Base-by-base conservation (phyloP, 2,113 vertebrate genomes). In the Miniopterus natalensis region DNA sequence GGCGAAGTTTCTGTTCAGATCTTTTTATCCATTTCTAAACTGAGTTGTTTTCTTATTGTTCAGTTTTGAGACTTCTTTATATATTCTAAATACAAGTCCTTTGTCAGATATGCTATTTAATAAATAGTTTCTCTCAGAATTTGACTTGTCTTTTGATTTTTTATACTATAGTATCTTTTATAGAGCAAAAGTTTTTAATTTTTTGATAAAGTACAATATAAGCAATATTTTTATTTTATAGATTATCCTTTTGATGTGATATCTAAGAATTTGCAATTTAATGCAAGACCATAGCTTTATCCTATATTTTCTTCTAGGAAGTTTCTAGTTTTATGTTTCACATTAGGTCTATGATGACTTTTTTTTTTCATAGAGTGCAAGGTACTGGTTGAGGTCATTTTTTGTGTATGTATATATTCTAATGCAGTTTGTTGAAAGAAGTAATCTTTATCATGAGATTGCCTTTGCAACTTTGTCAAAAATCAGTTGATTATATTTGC, bases 41-140 rank as follows among this genome's bases (percentile, higher is more conserved):
- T n/a, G 27, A 13, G 45, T 88, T 53, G 21, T 55, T 57, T 89
- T 42, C 31, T 86, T 15, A n/a, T 4, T 65, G 14, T 81, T 77
- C 40, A 93, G 40, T 92, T 84, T 51, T 83, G 18, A 84, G 45
- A 89, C 18, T 71, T 88, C 53, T 77, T 70, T 88, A n/a, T 42
- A n/a, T 74, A 83, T 68, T 71, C 25, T 84, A 45, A 11, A 88
- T 74, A 74, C 51, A 59, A 68, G 36, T 70, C 55, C 31, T 85
- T 94, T 91, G 55, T 59, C 57, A 13, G n/a, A 84, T 40, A 45
- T 20, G 2, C 42, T 36, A 81, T n/a, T 88, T 85, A 36, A 78
- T 25, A 40, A 74, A 45, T 75, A 45, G 57, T 63, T 89, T 81
- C 59, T 95, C 10, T 45, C 29, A 85, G 27, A 12, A 92, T 31